phyloP scores from a whole-genome alignment of 2,888 invertebrate genomes.

The Ischnus inquisitorius region DNA sequence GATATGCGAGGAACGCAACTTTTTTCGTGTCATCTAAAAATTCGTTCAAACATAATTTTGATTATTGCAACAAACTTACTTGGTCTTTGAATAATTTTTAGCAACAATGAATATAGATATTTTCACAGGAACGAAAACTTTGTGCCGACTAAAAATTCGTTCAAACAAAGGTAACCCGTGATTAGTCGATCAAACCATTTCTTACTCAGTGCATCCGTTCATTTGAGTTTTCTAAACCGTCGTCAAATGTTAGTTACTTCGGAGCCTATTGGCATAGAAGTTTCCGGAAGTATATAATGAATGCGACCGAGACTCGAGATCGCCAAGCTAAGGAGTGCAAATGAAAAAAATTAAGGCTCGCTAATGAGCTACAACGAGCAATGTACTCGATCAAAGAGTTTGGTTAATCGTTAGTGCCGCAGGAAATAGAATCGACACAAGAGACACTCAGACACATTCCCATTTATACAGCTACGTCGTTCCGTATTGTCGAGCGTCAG shows the following conservation, averaged over 20 bases:
- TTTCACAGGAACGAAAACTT: too few species aligned
- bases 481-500: slow-evolving; percentile 14
- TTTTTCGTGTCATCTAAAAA: too few species aligned
- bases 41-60: too few species aligned
- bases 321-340: background rate
- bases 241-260: background rate
- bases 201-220: too few species aligned
- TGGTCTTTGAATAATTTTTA: too few species aligned
- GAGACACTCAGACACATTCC: background rate
- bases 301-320: slow-evolving; percentile 1
- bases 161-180: too few species aligned
- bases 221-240: too few species aligned
- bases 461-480: background rate
- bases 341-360: slow-evolving; percentile 42
- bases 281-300: slow-evolving; percentile 21
- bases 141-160: too few species aligned
- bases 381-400: slow-evolving; percentile 2
- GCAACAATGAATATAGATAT: too few species aligned
- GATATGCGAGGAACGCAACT: too few species aligned
- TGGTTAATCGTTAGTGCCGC: slow-evolving; percentile 44
- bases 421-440: slow-evolving; percentile 53
- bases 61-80: too few species aligned
- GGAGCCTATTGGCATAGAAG: background rate
- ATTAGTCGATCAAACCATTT: too few species aligned
- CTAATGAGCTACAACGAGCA: slow-evolving; percentile 54